Base-by-base conservation (phyloP, 2,113 vertebrate genomes). In the Ictalurus furcatus region DNA sequence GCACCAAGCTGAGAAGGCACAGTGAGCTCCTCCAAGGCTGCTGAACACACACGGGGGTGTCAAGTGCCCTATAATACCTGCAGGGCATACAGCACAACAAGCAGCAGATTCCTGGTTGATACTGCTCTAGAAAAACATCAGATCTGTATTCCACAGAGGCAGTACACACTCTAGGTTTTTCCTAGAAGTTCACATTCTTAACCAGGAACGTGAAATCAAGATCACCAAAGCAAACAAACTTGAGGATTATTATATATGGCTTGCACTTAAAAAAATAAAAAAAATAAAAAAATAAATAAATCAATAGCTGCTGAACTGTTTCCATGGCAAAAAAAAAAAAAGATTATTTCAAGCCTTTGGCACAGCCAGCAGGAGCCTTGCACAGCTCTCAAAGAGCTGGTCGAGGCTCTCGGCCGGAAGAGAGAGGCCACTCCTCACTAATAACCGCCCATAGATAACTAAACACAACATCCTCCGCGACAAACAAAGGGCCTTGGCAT, bases 261-360 rank as follows among this genome's bases (percentile, higher is more conserved):
- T 25, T 59, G 56, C 81, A 58, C 37, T 84, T 76, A 23, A 25
- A 28, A n/a, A 48, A 44, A 44, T 44, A 44, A 13, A 23, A 85
- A 52, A 0, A 52, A 52, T 34, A 34, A 34, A 34, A 11, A 14
- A 56, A 6, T 6, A 85, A 88, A 30, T 48, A 85, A 87, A 90
- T 90, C 87, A 88, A 79, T 86, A 79, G 17, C 91, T 89, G 69
- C 85, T 88, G 88, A 81, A 91, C 88, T 83, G 93, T 95, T 94
- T 92, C 92, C 93, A 94, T 93, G 93, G 93, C 84, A 94, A 88
- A 84, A 34, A 61, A 52, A 48, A 52, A 11, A 44, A 44, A 85
- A 71, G 44, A 48, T 81, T 78, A 69, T 89, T 87, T 86, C 61
- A 52, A 79, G 78, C 78, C 87, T 81, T 82, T 78, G 59, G 19